Evolutionary conservation across 1,140 invertebrate species (phyloP), one percentile per base, ranked within the genome.

Genomic region (Bombyx mandarina): DNA sequence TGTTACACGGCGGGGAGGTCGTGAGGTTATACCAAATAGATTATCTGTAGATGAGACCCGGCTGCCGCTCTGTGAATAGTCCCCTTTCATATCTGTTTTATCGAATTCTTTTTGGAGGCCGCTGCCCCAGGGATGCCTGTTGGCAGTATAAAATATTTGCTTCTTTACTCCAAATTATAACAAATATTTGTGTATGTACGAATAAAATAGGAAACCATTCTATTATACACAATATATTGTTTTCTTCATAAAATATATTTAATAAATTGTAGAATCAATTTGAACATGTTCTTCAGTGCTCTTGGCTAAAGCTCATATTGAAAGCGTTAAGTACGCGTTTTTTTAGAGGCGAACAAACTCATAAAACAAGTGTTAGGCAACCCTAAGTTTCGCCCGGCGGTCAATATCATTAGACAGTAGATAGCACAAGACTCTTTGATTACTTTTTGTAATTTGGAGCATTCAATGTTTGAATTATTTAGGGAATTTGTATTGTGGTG

Each of bases 21-120:
- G 83, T 79, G 83, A 77, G 83, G 83, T 86, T 82, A 85, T 66
- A 82, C 74, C 71, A 85, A 84, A 86, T 84, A 84, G 79, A 86
- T 86, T 83, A 86, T 86, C 83, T 86, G 65, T 74, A 76, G 77
- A 80, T 71, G 75, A 72, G 73, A 69, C 67, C 73, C 66, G 72
- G 79, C 83, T 84, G 78, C 81, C 77, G 82, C 79, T 79, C 65
- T 74, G 69, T 82, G 78, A 79, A 82, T 81, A 75, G 75, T 53
- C 76, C 71, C 67, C 76, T 77, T 80, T 81, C 77, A 79, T 85
- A 81, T 77, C 77, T 56, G 58, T 69, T 75, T 63, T 75, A 77
- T 77, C 71, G 67, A 68, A 74, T 75, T 77, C 71, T 82, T 85
- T 81, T 78, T 65, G 55, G 56, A 58, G 60, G 52, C 71, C 67